phyloP scores from a whole-genome alignment of 2,888 invertebrate genomes.

The Odontothrips loti region DNA sequence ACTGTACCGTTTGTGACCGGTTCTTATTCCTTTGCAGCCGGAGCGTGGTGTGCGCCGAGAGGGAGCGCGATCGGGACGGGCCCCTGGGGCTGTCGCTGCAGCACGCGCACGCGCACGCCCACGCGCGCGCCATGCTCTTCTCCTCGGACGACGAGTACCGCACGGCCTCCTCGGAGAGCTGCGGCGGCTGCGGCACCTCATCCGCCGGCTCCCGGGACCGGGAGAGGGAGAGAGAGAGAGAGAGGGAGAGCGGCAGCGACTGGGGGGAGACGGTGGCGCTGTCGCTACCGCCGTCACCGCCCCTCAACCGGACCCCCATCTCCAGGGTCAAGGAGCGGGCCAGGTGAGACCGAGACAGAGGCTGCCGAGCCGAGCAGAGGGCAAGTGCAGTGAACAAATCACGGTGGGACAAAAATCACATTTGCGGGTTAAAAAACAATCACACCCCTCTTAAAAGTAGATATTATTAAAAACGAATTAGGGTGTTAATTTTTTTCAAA shows the following conservation, averaged over 20 bases:
- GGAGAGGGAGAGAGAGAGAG: no score
- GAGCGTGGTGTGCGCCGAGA: background rate
- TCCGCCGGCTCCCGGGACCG: slow-evolving; percentile 83
- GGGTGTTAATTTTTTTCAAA: no score
- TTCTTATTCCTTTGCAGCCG: no score
- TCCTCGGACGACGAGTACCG: slow-evolving; percentile 84
- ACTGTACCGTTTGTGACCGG: no score
- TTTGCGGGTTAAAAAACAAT: no score
- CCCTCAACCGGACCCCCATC: slow-evolving; percentile 57
- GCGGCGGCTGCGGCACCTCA: slow-evolving; percentile 49
- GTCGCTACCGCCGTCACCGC: slow-evolving; percentile 63
- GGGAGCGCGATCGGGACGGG: background rate
- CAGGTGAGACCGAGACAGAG: slow-evolving; percentile 44
- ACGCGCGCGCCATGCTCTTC: slow-evolving; percentile 53
- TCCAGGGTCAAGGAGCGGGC: slow-evolving; percentile 61
- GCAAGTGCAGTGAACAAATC: background rate
- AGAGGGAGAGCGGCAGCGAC: slow-evolving; percentile 68
- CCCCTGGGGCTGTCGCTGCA: background rate
- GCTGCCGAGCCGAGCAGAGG: background rate
- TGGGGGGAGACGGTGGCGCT: slow-evolving; percentile 69
- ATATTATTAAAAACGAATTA: no score
- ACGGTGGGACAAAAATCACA: no score
- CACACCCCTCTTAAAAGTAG: no score
- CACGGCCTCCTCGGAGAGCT: slow-evolving; percentile 73
- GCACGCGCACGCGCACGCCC: background rate